These are phyloP conservation scores for Seladonia tumulorum DNA, from an alignment of 2,888 invertebrate species.

Conservation along the genomic window DNA sequence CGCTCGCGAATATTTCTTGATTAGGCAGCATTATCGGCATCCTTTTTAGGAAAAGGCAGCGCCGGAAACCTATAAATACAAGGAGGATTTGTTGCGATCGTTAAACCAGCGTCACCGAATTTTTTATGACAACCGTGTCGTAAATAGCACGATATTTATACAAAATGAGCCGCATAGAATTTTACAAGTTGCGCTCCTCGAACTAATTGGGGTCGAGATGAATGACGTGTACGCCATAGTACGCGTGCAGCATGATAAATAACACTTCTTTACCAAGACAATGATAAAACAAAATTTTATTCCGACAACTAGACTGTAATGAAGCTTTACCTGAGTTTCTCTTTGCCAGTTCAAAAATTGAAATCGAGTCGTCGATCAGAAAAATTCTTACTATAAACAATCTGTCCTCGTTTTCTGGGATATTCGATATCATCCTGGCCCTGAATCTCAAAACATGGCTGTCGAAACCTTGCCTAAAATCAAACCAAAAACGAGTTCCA, in stretches of 20 bases:
- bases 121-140: not conserved
- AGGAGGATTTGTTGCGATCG: not conserved
- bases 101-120: not conserved
- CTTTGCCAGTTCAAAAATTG: constrained; percentile 91
- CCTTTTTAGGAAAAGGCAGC: constrained; percentile 87
- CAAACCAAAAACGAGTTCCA: not conserved
- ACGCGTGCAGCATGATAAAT: not conserved
- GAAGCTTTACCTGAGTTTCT: constrained; percentile 88
- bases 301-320: not conserved
- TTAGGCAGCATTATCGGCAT: constrained; percentile 90
- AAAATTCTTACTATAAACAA: constrained; percentile 93
- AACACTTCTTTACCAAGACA: not conserved
- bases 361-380: constrained; percentile 93
- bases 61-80: constrained; percentile 82
- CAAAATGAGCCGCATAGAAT: not conserved
- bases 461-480: constrained; percentile 88
- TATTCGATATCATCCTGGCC: constrained; percentile 90
- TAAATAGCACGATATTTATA: not conserved
- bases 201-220: not conserved
- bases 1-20: constrained; percentile 89
- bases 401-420: constrained; percentile 88
- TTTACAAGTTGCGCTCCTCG: not conserved
- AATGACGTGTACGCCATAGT: not conserved
- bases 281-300: not conserved
- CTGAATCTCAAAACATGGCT: constrained; percentile 92